A percentile compares a stretch with the other conserved stretches of the same genome.
Evolutionary conservation across 2,888 invertebrate species (phyloP).

Genomic region (Epinotia demarniana): DNA sequence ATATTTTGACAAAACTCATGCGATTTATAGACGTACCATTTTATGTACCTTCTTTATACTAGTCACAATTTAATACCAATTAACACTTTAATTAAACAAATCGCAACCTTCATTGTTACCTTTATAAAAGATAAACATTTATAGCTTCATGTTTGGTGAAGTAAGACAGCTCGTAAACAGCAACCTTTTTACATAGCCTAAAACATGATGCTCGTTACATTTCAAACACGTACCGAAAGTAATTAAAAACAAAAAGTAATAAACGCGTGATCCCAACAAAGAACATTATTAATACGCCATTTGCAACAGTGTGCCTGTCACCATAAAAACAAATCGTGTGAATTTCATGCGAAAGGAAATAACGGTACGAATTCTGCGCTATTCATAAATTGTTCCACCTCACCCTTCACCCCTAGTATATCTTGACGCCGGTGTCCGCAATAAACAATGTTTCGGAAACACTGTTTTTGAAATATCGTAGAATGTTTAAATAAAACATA

Average conservation of each 20-base stretch:
- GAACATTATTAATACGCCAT: constrained; percentile 30
- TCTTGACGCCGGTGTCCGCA: no score
- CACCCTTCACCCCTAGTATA: background rate
- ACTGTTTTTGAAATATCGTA: no score
- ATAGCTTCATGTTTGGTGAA: no score
- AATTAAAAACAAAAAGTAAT: constrained; percentile 29
- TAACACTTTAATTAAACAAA: no score
- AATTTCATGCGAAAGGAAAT: constrained; percentile 58
- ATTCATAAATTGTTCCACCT: background rate
- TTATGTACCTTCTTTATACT: no score
- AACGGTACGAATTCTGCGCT: constrained; percentile 49
- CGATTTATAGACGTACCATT: no score
- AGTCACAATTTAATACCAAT: no score
- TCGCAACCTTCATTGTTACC: no score
- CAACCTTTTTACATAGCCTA: background rate
- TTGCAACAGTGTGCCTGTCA: constrained; percentile 5
- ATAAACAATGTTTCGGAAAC: no score
- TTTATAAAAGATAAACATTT: no score
- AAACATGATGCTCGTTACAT: background rate
- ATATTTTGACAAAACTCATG: no score
- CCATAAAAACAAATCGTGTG: constrained; percentile 45
- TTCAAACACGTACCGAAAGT: constrained; percentile 1
- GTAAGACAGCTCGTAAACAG: background rate
- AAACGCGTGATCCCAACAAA: constrained; percentile 21
- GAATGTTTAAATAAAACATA: no score